phyloP scores from a whole-genome alignment of 2,888 invertebrate genomes.

The Chaetogeoica ovagalla region DNA sequence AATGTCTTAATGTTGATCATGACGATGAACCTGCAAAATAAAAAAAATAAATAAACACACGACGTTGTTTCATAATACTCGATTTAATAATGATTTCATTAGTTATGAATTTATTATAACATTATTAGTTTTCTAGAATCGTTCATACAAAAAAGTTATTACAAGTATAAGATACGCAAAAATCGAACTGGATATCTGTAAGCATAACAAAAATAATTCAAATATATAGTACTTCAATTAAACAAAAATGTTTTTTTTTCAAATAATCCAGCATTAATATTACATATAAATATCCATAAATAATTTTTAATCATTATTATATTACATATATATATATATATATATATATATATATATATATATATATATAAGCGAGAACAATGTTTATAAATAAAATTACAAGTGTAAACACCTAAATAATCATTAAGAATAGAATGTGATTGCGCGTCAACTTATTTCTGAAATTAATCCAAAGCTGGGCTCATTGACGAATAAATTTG shows the following conservation, averaged over 20 bases:
- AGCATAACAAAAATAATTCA: not conserved
- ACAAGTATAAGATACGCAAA: slow-evolving; percentile 25
- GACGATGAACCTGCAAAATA: no score
- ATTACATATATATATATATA: not conserved
- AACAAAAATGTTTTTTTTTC: not conserved
- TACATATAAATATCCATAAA: not conserved
- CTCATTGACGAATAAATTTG: no score
- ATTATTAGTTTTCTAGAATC: no score
- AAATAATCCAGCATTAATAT: not conserved
- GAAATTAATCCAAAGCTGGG: no score
- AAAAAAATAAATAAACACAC: no score
- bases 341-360: not conserved
- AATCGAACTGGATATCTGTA: slow-evolving; percentile 34
- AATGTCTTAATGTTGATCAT: no score
- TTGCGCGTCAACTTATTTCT: not conserved
- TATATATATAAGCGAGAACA: not conserved
- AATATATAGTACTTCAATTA: not conserved
- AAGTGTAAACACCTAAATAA: not conserved
- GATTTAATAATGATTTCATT: no score
- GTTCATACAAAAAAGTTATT: slow-evolving; percentile 19
- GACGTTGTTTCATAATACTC: no score
- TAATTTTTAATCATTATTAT: not conserved
- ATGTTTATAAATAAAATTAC: no score
- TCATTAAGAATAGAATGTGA: not conserved
- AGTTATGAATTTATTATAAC: no score